Percentiles rank a stretch among this genome's conserved stretches.
These are phyloP conservation scores for Ammodramus savannarum DNA, from an alignment of 2,113 vertebrate species.

Conservation along the genomic window DNA sequence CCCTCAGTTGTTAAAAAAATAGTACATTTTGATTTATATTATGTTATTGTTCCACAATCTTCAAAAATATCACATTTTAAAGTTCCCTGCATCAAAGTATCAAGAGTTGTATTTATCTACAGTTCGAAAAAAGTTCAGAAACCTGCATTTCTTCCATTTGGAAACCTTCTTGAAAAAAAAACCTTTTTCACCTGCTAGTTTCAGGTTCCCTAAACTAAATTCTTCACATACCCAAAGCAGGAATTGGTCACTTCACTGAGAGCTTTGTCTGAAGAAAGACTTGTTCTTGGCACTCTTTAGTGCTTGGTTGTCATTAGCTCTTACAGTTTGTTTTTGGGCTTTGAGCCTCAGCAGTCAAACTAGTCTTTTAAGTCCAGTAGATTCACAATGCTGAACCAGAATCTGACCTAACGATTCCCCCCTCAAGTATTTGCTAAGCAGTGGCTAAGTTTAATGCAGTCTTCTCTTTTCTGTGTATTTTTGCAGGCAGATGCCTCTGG, in stretches of 20 bases:
- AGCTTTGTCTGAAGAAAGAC: background rate
- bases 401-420: background rate
- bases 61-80: background rate
- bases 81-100: background rate
- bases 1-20: background rate
- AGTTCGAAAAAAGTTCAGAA: background rate
- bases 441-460: background rate
- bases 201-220: background rate
- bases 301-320: background rate
- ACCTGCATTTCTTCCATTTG: background rate
- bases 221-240: background rate
- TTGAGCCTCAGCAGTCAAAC: background rate
- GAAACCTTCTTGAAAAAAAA: background rate
- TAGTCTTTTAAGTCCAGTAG: background rate
- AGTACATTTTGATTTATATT: background rate
- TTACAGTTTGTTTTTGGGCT: background rate
- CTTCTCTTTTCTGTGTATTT: background rate
- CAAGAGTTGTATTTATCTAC: background rate
- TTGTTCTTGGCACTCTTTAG: background rate
- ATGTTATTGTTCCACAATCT: background rate
- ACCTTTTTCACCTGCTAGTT: background rate
- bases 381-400: background rate
- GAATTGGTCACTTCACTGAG: background rate
- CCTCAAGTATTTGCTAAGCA: background rate
- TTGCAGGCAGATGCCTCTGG: conserved; percentile 1